A percentile compares a stretch with the other conserved stretches of the same genome.
These are phyloP conservation scores for Taphrorychus bicolor DNA, from an alignment of 2,888 invertebrate genomes.

Conservation along the genomic window DNA sequence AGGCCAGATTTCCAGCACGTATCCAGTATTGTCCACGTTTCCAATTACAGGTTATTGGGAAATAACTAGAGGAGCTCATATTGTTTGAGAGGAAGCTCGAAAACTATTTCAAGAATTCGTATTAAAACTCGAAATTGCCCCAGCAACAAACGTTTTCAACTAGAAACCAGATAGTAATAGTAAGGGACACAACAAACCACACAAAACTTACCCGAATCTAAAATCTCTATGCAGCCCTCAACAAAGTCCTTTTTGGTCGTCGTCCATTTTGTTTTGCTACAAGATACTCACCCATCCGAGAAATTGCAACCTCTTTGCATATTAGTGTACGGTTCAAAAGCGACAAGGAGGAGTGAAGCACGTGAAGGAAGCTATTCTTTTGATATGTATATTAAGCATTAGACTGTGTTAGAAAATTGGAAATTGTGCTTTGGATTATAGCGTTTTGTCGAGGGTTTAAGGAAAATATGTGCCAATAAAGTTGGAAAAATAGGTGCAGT, in stretches of 20 bases:
- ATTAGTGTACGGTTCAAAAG: not conserved
- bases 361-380: not conserved
- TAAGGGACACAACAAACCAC: not conserved
- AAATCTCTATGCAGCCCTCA: too few species aligned
- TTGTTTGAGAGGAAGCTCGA: not conserved
- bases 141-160: not conserved
- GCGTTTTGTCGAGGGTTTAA: too few species aligned
- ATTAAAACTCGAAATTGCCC: not conserved
- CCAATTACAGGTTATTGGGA: not conserved
- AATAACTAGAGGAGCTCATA: not conserved
- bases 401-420: not conserved
- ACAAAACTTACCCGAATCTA: not conserved
- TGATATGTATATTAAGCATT: not conserved
- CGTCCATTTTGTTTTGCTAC: too few species aligned
- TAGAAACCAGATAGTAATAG: too few species aligned
- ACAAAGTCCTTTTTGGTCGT: too few species aligned
- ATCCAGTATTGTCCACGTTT: not conserved
- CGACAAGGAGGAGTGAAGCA: not conserved
- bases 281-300: conserved; percentile 1
- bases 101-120: not conserved
- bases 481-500: not conserved
- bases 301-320: not conserved
- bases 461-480: too few species aligned
- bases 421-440: not conserved
- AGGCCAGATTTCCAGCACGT: too few species aligned